Evolutionary conservation across 1,140 invertebrate species (phyloP).

Genomic region (Rhizoglyphus robini): DNA sequence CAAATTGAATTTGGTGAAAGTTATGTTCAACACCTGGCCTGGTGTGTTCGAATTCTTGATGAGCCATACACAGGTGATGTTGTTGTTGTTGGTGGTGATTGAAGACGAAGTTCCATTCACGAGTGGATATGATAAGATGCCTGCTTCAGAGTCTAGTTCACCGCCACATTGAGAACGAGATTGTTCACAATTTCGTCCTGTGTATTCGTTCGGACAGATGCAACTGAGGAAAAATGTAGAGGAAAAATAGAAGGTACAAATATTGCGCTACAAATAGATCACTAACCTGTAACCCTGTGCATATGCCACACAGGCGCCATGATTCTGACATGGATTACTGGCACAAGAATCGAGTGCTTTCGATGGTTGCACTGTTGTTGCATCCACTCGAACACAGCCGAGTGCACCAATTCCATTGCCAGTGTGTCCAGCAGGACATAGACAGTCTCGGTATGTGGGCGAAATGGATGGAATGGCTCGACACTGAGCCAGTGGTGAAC

Average conservation of each 20-base stretch:
- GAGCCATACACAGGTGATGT: constrained; percentile 59
- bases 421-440: constrained; percentile 59
- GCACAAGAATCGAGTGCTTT: constrained; percentile 43
- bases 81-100: constrained; percentile 20
- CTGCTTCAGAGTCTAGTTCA: constrained; percentile 9
- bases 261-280: no score
- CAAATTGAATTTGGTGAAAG: constrained; percentile 56
- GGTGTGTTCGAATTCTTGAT: constrained; percentile 41
- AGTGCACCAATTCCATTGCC: constrained; percentile 62
- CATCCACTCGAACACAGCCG: no score
- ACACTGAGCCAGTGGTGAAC: constrained; percentile 65
- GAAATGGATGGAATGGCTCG: constrained; percentile 46
- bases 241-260: no score
- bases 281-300: constrained; percentile 20
- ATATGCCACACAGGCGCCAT: constrained; percentile 33
- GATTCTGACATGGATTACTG: constrained; percentile 30
- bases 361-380: constrained; percentile 21
- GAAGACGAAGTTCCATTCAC: no score
- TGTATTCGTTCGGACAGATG: constrained; percentile 42
- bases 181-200: constrained; percentile 42
- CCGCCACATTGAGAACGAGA: constrained; percentile 33
- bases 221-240: no score
- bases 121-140: constrained; percentile 24
- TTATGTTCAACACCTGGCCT: constrained; percentile 58
- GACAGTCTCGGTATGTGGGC: constrained; percentile 48